Evolutionary conservation across 2,888 invertebrate species (phyloP).

Genomic region (Pinctada fucata): DNA sequence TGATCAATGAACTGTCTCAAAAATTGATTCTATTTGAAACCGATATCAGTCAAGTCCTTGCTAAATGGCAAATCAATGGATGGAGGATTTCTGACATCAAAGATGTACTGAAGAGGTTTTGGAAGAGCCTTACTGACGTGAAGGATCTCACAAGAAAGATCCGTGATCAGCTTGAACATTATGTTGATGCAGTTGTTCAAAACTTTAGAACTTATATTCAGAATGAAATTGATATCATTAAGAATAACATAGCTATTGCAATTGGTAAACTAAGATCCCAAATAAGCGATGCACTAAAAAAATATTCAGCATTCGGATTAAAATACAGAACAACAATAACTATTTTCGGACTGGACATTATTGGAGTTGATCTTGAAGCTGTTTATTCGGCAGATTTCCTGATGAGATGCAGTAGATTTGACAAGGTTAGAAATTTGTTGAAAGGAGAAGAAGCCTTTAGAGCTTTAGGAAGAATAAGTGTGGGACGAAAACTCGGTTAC

Average conservation of each 20-base stretch:
- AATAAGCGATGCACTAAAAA: background rate
- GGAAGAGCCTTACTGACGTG: background rate
- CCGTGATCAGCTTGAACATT: background rate
- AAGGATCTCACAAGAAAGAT: background rate
- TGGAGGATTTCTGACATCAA: no score
- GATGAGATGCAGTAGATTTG: conserved; percentile 38
- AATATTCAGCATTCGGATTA: conserved; percentile 33
- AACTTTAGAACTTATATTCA: background rate
- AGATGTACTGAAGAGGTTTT: background rate
- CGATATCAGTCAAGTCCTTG: no score
- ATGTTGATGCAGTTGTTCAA: background rate
- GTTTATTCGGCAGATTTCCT: conserved; percentile 33
- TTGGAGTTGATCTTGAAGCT: conserved; percentile 41
- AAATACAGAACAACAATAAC: conserved; percentile 12
- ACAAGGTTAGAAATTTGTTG: conserved; percentile 29
- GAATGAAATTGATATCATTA: background rate
- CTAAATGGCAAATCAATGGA: no score
- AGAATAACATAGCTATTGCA: background rate
- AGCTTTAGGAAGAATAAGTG: conserved; percentile 16
- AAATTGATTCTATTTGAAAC: no score
- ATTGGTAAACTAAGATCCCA: background rate
- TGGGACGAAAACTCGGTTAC: background rate
- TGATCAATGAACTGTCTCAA: no score
- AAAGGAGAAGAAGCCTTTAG: conserved; percentile 38
- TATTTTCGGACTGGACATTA: conserved; percentile 17